A percentile compares a stretch with the other conserved stretches of the same genome.
Evolutionary conservation across 2,888 invertebrate species (phyloP).

Genomic region (Branchipolynoe longqiensis): DNA sequence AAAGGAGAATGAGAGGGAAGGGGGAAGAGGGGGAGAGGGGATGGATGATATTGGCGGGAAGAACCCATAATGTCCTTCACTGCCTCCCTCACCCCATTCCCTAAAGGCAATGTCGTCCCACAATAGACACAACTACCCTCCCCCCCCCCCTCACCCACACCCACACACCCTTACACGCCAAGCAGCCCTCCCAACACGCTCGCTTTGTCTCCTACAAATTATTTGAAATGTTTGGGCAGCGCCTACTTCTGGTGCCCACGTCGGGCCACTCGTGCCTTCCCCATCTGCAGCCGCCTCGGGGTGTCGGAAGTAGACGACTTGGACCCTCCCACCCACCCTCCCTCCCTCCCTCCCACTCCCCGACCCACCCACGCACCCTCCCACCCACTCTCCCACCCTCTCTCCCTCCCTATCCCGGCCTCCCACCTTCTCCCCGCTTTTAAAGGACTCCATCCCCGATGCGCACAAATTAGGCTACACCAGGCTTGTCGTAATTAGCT

Average conservation of each 20-base stretch:
- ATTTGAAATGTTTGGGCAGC: slow-evolving; percentile 49
- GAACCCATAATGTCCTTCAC: slow-evolving; percentile 2
- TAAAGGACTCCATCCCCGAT: not conserved
- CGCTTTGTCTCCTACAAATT: slow-evolving; percentile 49
- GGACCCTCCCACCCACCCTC: not conserved
- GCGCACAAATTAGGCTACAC: slow-evolving; percentile 37
- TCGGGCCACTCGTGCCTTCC: too few relatives aligned
- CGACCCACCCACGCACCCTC: too few relatives aligned
- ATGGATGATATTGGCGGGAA: too few relatives aligned
- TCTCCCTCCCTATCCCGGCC: too few relatives aligned
- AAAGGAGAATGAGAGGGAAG: too few relatives aligned
- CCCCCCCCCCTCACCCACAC: slow-evolving; percentile 7
- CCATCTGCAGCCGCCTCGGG: not conserved
- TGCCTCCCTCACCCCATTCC: not conserved
- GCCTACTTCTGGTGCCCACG: too few relatives aligned
- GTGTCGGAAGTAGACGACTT: not conserved
- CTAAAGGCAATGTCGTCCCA: too few relatives aligned
- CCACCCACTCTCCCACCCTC: too few relatives aligned
- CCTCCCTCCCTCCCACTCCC: too few relatives aligned
- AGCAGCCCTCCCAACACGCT: not conserved
- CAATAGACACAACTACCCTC: too few relatives aligned
- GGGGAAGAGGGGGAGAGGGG: too few relatives aligned
- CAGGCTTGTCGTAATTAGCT: slow-evolving; percentile 26
- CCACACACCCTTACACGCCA: not conserved
- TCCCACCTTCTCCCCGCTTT: not conserved